A percentile compares a stretch with the other conserved stretches of the same genome.
Conservation (phyloP, 53 echinoderm and acorn worm species). For the Henricia sp. region DNA sequence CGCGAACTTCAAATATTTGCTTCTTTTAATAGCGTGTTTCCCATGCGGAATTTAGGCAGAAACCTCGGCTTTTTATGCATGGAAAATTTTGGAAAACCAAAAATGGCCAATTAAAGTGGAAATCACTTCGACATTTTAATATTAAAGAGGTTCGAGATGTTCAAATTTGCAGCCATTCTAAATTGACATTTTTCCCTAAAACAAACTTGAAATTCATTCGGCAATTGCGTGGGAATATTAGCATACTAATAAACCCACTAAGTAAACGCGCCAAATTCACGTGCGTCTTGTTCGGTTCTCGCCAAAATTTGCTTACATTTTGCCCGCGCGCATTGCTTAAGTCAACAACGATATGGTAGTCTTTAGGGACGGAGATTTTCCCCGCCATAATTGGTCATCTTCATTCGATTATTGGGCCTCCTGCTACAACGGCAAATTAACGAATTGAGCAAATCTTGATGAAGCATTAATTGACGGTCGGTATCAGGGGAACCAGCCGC, state of each 20-base stretch:
- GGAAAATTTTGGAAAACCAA: no score
- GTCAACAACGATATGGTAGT: constrained; percentile 35
- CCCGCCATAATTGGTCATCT: constrained; percentile 23
- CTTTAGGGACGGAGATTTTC: neutral
- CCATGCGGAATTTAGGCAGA: no score
- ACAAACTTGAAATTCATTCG: neutral
- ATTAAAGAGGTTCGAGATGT: constrained; percentile 15
- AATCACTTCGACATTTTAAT: constrained; percentile 7
- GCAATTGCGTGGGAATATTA: neutral
- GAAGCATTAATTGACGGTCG: constrained; percentile 55
- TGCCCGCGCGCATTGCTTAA: neutral
- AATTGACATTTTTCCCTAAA: neutral
- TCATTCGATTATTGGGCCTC: constrained; percentile 58
- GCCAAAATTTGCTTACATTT: constrained; percentile 10
- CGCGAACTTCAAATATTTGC: no score
- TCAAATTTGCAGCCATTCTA: neutral
- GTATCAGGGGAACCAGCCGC: neutral
- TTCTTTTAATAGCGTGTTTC: no score
- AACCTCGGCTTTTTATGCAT: no score
- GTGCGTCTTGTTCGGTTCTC: neutral
- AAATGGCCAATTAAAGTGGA: constrained; percentile 39
- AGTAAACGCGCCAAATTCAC: constrained; percentile 17
- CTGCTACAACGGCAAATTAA: constrained; percentile 58
- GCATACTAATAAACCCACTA: neutral
- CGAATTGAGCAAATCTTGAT: constrained; percentile 54